Evolutionary conservation across 1,140 invertebrate species (phyloP), one percentile per base, ranked within the genome.

Genomic region (Steinernema feltiae): DNA sequence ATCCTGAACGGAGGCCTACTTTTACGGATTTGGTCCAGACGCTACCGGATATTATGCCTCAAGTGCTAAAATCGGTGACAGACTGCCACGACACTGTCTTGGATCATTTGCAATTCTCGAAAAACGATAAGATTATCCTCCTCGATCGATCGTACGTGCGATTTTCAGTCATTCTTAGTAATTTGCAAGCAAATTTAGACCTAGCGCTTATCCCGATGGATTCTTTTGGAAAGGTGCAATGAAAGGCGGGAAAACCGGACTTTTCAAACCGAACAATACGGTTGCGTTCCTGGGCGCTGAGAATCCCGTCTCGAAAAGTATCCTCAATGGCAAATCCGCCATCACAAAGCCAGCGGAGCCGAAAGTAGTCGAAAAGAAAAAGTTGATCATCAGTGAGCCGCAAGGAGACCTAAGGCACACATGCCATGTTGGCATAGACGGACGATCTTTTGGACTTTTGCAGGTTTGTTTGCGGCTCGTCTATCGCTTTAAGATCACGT

Each of bases 381-480:
- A 86, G 72, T 27, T 83, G 30, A 32, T 98, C 94, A 99, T 98
- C 80, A 96, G 94, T 15, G 91, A 92, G 32, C 96, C 97, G 0
- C 94, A 98, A 87, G 95, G 94, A 35, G 95, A 98, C 88, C 90
- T 98, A 0, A 94, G 96, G 84, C 96, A 98, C 85, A 98, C 94
- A 0, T 93, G 93, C 0, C 96, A 99, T 87, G 93, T 98, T 1
- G 96, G 97, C 0, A 89, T 96, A 17, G 96, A 98, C 87, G 96
- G 96, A 1, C 93, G 93, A 73, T 94, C 94, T 85, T 98, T 98
- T 87, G 95, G 96, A 48, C 48, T 85, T 21, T 32, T 85, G 7
- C 78, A 82, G 31, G 79, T 80, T 32, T 41, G 71, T 78, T 2
- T 31, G 27, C 30, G n/a, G 21, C 18, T 29, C 71, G n/a, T 76